A percentile compares a stretch with the other conserved stretches of the same genome.
phyloP scores from a whole-genome alignment of 1,140 invertebrate genomes.

The Calephelis nemesis region DNA sequence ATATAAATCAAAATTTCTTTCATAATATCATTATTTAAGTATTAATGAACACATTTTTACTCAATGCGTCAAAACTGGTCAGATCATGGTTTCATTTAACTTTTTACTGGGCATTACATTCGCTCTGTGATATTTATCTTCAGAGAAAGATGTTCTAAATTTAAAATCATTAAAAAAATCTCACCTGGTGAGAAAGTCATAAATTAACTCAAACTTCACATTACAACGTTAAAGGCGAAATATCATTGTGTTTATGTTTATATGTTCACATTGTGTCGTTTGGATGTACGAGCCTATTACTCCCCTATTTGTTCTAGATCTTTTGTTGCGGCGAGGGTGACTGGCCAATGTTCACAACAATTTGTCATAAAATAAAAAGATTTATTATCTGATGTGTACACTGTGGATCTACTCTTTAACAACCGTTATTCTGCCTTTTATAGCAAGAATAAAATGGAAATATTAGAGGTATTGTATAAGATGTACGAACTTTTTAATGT shows the following conservation, averaged over 20 bases:
- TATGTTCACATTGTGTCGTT: conserved; percentile 57
- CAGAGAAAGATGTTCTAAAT: too few species aligned
- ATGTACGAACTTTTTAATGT: background rate
- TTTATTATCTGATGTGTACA: conserved; percentile 66
- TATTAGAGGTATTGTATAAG: conserved; percentile 55
- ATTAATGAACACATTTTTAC: too few species aligned
- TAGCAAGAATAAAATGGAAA: conserved; percentile 67
- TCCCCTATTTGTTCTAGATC: conserved; percentile 71
- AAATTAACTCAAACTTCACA: background rate
- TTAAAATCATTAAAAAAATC: background rate
- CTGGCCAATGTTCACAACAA: conserved; percentile 60
- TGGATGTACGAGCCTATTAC: conserved; percentile 64
- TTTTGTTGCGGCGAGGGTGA: conserved; percentile 62
- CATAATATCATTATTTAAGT: too few species aligned
- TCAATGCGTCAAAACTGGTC: too few species aligned
- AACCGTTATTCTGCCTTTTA: conserved; percentile 73
- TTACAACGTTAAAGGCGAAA: conserved; percentile 41
- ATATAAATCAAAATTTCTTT: too few species aligned
- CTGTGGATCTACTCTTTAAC: conserved; percentile 62
- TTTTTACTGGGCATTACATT: too few species aligned
- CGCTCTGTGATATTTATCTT: too few species aligned
- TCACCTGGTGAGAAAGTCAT: background rate
- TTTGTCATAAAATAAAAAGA: conserved; percentile 79
- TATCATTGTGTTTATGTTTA: conserved; percentile 66
- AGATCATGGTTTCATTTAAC: too few species aligned